A percentile compares a stretch with the other conserved stretches of the same genome.
phyloP scores from a whole-genome alignment of 2,888 invertebrate species.

The Agrochola litura region DNA sequence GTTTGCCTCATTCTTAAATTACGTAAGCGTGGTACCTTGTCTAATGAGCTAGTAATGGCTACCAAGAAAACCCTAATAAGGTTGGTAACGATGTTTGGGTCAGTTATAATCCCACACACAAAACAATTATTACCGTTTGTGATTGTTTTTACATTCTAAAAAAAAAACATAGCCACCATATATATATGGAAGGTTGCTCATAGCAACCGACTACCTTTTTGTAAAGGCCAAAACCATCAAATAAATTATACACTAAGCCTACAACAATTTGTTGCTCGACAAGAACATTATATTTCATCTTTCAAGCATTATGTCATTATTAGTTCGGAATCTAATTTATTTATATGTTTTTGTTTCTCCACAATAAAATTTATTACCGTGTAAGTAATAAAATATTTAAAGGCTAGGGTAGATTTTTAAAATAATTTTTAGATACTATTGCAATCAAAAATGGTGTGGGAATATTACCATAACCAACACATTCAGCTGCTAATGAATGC shows the following conservation, averaged over 20 bases:
- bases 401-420: too few relatives aligned
- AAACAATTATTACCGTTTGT: background rate
- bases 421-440: background rate
- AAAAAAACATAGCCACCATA: background rate
- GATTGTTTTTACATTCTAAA: background rate
- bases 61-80: background rate
- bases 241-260: conserved; percentile 29
- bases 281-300: conserved; percentile 16
- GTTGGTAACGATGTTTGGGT: background rate
- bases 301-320: conserved; percentile 9
- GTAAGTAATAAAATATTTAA: background rate
- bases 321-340: conserved; percentile 12
- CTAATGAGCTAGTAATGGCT: background rate
- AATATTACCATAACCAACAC: conserved; percentile 3
- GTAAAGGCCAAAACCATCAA: conserved; percentile 38
- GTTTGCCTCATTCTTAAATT: background rate
- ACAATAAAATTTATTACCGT: conserved; percentile 18
- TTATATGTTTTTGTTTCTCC: conserved; percentile 13
- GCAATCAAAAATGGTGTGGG: background rate
- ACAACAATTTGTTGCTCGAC: background rate
- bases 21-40: background rate
- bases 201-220: background rate
- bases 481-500: conserved; percentile 23
- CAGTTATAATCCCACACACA: background rate
- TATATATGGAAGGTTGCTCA: background rate